Evolutionary conservation across 2,888 invertebrate species (phyloP).

Genomic region (Zygothrica quintamaculata): DNA sequence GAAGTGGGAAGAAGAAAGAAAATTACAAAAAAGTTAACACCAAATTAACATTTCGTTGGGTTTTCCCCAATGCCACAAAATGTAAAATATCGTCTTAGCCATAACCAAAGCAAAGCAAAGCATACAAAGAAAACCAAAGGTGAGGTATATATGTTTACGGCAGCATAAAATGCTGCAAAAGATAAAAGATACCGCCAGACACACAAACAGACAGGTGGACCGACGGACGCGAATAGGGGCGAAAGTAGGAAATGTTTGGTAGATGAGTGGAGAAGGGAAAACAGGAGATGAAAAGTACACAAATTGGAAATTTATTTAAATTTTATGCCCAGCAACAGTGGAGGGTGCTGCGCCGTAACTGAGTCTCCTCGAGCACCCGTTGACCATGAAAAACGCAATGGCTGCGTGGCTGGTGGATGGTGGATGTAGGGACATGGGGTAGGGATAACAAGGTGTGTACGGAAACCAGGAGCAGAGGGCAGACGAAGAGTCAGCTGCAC

Average conservation of each 20-base stretch:
- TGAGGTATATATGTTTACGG: constrained; percentile 10
- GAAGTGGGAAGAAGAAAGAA: constrained; percentile 28
- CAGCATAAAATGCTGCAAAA: constrained; percentile 38
- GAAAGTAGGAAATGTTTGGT: no score
- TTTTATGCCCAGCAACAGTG: constrained; percentile 60
- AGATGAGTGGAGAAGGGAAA: not conserved
- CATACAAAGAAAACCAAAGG: constrained; percentile 18
- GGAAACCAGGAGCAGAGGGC: not conserved
- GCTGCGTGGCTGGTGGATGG: no score
- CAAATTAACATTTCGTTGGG: constrained; percentile 74
- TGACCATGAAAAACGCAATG: constrained; percentile 52
- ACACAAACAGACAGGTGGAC: constrained; percentile 9
- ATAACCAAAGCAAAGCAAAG: constrained; percentile 4
- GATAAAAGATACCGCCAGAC: constrained; percentile 48
- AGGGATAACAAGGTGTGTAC: no score
- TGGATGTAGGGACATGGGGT: not conserved
- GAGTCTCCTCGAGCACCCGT: constrained; percentile 42
- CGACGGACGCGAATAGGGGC: not conserved
- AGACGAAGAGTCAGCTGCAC: not conserved
- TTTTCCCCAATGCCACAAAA: constrained; percentile 20
- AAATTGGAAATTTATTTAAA: constrained; percentile 81
- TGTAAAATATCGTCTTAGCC: constrained; percentile 44
- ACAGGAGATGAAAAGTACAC: constrained; percentile 31
- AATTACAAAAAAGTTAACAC: constrained; percentile 76
- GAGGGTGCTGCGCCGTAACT: constrained; percentile 6